These are phyloP conservation scores for Torymus tubicola DNA, from an alignment of 2,888 invertebrate species.

Conservation along the genomic window DNA sequence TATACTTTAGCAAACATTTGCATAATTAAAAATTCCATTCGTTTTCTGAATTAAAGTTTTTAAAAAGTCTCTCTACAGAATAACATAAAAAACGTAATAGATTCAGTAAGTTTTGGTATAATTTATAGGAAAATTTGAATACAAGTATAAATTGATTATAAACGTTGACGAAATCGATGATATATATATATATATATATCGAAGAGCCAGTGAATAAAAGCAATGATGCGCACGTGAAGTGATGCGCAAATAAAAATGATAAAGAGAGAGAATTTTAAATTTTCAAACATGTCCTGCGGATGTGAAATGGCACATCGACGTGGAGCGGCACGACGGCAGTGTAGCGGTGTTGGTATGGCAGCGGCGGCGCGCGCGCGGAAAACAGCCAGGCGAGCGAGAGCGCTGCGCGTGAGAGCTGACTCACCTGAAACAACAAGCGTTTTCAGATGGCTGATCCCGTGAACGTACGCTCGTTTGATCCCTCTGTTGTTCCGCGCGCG, in stretches of 20 bases:
- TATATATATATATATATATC: too few relatives aligned
- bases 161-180: background rate
- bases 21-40: too few relatives aligned
- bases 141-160: background rate
- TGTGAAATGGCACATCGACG: conserved; percentile 10
- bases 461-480: conserved; percentile 73
- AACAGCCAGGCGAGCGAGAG: conserved; percentile 57
- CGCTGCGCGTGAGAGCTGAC: conserved; percentile 69
- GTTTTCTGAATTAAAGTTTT: too few relatives aligned
- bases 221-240: background rate
- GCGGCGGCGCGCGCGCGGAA: background rate
- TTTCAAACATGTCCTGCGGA: conserved; percentile 24
- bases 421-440: conserved; percentile 76
- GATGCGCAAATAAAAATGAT: background rate
- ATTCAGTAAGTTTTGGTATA: background rate
- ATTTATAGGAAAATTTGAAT: background rate
- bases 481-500: conserved; percentile 72
- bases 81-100: too few relatives aligned
- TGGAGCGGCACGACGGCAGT: background rate
- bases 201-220: background rate
- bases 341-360: background rate
- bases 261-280: conserved; percentile 22
- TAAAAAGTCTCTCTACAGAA: too few relatives aligned
- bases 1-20: too few relatives aligned
- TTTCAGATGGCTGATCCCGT: conserved; percentile 76